These are phyloP conservation scores for Aphelocoma californica DNA, from an alignment of 2,797 vertebrate genomes.

Conservation along the genomic window DNA sequence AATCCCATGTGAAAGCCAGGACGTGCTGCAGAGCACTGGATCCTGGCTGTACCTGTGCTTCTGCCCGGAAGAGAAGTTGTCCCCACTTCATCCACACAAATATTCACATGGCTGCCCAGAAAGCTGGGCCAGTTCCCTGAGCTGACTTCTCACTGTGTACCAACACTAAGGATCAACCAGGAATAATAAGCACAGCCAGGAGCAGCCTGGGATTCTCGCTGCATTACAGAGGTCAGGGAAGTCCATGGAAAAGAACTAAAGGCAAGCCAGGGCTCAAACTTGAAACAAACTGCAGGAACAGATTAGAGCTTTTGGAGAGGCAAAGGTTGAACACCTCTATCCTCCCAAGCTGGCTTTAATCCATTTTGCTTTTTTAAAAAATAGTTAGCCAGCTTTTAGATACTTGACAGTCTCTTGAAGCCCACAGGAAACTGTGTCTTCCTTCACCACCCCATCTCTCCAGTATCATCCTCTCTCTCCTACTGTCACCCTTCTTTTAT, in stretches of 20 bases:
- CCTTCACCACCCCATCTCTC: background rate
- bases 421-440: background rate
- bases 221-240: background rate
- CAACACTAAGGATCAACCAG: background rate
- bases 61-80: background rate
- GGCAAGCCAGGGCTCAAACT: background rate
- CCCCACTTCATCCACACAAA: background rate
- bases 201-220: background rate
- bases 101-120: background rate
- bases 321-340: background rate
- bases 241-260: background rate
- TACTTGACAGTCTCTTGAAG: background rate
- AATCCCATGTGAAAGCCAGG: background rate
- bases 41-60: background rate
- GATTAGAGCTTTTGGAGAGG: background rate
- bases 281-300: background rate
- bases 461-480: background rate
- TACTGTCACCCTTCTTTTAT: background rate
- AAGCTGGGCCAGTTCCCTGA: background rate
- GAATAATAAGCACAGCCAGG: background rate
- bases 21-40: fast-evolving
- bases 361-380: background rate
- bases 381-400: background rate
- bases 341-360: background rate
- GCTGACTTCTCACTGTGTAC: background rate